Conservation (phyloP, 1,140 invertebrate genomes). For the Ceratosolen solmsi region DNA sequence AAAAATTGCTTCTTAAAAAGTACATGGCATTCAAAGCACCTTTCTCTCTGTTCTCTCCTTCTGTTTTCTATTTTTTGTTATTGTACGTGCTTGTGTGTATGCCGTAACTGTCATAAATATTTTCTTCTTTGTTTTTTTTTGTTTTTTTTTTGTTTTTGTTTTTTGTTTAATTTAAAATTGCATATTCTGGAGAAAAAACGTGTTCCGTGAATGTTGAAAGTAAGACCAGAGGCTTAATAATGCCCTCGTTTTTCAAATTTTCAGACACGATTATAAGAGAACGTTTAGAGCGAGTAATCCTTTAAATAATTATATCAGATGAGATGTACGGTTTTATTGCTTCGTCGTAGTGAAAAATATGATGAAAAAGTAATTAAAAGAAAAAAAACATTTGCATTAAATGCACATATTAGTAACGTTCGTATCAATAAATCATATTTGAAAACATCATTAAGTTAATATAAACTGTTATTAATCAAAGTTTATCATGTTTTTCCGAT, state of each 20-base stretch:
- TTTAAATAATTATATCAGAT: neutral
- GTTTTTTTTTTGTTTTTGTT: neutral
- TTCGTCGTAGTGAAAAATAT: neutral
- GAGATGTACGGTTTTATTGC: neutral
- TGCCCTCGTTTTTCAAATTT: neutral
- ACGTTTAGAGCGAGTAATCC: neutral
- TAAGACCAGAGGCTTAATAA: constrained; percentile 21
- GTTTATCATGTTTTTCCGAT: too few relatives aligned
- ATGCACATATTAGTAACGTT: neutral
- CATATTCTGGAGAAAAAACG: neutral
- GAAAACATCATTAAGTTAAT: too few relatives aligned
- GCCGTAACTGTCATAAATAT: too few relatives aligned
- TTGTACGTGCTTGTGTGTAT: neutral
- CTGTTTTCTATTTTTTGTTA: neutral
- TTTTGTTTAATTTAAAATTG: constrained; percentile 14
- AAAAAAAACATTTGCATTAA: neutral
- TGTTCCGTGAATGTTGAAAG: neutral
- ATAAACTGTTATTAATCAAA: too few relatives aligned
- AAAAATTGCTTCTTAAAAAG: constrained; percentile 33
- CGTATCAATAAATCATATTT: too few relatives aligned
- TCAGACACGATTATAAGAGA: neutral
- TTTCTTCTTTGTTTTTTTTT: neutral
- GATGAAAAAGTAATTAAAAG: too few relatives aligned
- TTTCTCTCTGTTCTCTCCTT: neutral
- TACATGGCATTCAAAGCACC: neutral